These are phyloP conservation scores for Halocaridina rubra DNA, from an alignment of 2,888 invertebrate genomes.

Conservation along the genomic window DNA sequence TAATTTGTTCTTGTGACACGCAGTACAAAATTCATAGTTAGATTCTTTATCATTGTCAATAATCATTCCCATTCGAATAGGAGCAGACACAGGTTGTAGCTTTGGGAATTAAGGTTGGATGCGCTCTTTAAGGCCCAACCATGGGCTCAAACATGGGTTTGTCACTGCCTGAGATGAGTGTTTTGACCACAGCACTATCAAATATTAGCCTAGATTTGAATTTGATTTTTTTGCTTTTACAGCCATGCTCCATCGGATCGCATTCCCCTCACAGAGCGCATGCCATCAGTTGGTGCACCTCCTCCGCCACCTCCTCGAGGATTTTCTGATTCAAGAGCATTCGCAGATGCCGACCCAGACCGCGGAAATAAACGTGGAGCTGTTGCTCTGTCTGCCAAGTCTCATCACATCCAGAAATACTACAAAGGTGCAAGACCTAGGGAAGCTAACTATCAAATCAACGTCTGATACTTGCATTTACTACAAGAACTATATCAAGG, in stretches of 20 bases:
- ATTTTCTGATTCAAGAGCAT: constrained; percentile 40
- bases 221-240: background rate
- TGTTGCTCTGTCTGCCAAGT: constrained; percentile 32
- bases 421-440: constrained; percentile 51
- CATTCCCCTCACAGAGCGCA: constrained; percentile 16
- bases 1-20: too few species aligned
- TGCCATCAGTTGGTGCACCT: constrained; percentile 26
- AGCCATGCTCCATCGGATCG: constrained; percentile 7
- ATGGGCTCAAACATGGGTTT: too few species aligned
- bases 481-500: background rate
- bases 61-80: too few species aligned
- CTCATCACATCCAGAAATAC: constrained; percentile 50
- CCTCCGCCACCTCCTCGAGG: constrained; percentile 54
- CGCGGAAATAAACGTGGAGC: constrained; percentile 6
- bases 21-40: too few species aligned
- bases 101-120: too few species aligned
- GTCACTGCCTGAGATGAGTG: too few species aligned
- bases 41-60: too few species aligned
- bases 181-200: too few species aligned
- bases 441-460: constrained; percentile 48
- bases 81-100: too few species aligned
- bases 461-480: constrained; percentile 32
- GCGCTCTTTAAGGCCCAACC: too few species aligned
- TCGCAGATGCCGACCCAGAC: constrained; percentile 13
- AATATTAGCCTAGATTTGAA: too few species aligned